Conservation (phyloP, 2,113 vertebrate species). For the Benitochromis conjunctus region DNA sequence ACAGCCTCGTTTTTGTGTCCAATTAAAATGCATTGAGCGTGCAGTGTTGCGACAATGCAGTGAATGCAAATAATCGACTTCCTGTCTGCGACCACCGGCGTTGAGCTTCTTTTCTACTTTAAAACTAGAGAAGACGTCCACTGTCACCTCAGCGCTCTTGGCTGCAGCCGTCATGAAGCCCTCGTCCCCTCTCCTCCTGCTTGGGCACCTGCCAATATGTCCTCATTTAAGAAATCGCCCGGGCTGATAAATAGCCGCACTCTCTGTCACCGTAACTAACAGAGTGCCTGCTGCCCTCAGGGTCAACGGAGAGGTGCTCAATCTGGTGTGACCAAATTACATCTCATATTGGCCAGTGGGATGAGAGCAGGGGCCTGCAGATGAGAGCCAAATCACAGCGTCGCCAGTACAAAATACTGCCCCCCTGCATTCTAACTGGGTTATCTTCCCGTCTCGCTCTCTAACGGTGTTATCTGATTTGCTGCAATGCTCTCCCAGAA, state of each 20-base stretch:
- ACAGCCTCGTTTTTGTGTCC: background rate
- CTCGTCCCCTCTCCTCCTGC: background rate
- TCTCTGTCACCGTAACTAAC: constrained; percentile 30
- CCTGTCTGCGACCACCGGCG: background rate
- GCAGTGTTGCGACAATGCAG: background rate
- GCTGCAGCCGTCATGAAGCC: background rate
- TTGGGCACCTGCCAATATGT: constrained; percentile 44
- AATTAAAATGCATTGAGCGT: constrained; percentile 12
- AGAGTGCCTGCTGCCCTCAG: constrained; percentile 15
- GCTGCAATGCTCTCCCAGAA: constrained; percentile 7
- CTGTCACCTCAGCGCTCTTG: background rate
- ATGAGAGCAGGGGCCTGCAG: background rate
- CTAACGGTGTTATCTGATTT: constrained; percentile 26
- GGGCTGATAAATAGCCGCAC: constrained; percentile 30
- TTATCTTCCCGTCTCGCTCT: constrained; percentile 17
- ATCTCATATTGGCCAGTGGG: background rate
- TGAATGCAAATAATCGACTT: background rate
- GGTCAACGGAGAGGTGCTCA: constrained; percentile 28
- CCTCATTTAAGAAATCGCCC: constrained; percentile 40
- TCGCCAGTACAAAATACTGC: background rate
- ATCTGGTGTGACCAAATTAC: constrained; percentile 41
- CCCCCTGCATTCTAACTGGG: constrained; percentile 12
- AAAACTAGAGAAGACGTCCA: background rate
- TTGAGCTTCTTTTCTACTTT: background rate
- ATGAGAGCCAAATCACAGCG: constrained; percentile 15